Conservation (phyloP, 2,797 vertebrate genomes). For the Microtus californicus region DNA sequence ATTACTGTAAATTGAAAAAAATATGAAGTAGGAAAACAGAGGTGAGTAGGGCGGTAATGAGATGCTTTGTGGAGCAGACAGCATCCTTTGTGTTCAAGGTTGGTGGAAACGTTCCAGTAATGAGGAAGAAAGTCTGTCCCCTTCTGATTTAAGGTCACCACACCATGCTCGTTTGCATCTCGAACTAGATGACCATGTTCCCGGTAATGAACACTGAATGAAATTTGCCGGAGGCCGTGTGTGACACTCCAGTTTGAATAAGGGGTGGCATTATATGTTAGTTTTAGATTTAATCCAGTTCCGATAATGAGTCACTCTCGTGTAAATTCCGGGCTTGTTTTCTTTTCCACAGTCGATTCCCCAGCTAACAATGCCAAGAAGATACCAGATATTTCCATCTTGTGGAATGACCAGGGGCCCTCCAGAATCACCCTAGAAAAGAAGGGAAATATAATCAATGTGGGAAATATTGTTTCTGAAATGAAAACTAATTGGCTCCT, state of each 20-base stretch:
- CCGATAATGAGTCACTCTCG: slow-evolving; percentile 87
- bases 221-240: slow-evolving; percentile 7
- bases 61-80: not conserved
- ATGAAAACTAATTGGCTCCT: not conserved
- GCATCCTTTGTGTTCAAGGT: not conserved
- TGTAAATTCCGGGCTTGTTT: slow-evolving; percentile 89
- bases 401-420: slow-evolving; percentile 87
- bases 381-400: slow-evolving; percentile 87
- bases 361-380: slow-evolving; percentile 90
- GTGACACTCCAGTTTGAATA: slow-evolving; percentile 37
- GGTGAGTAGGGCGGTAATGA: not conserved
- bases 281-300: slow-evolving; percentile 89
- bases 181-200: not conserved
- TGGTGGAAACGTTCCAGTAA: not conserved
- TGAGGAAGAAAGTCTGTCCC: not conserved
- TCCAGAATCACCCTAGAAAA: slow-evolving; percentile 88
- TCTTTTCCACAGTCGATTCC: slow-evolving; percentile 89
- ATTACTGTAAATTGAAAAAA: slow-evolving; percentile 5
- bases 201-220: not conserved
- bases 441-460: not conserved
- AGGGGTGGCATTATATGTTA: slow-evolving; percentile 81
- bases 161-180: not conserved
- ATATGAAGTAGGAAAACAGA: not conserved
- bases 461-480: not conserved
- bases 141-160: not conserved